Evolutionary conservation across 1,140 invertebrate species (phyloP), one percentile per base, ranked within the genome.

Genomic region (Meloidogyne exigua): DNA sequence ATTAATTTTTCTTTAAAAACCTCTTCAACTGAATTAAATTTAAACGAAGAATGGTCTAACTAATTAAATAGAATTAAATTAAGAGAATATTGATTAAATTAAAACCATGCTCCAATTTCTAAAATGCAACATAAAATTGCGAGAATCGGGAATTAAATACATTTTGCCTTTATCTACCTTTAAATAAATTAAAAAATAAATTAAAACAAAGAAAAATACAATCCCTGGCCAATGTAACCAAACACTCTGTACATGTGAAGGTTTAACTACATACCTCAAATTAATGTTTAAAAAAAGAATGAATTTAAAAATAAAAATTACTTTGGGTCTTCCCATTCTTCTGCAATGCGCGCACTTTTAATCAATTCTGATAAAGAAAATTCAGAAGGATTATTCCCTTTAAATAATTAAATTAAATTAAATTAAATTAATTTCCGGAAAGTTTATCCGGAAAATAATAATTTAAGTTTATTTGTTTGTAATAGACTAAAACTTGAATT

Each of bases 301-400:
- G 7, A 57, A 66, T 18, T 13, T 25, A 66, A 21, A 66, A 28
- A 23, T 15, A 66, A 32, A 66, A 25, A 23, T 39, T 49, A 57
- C 49, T 81, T 81, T 28, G 84, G 84, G 63, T 81, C 80, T 72
- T 81, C 80, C 80, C 80, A 81, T 64, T 81, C 79, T 9, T 76
- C 49, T 21, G 68, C 77, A 72, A 81, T 79, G 69, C 74, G 42
- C 1, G 80, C 77, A 18, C 76, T 68, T 25, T 80, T 76, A 13
- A 82, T 63, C 28, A 84, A 39, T 23, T 67, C 79, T 12, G 64
- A 63, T 21, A 79, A 62, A 2, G 77, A 79, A 36, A 79, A 79
- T 26, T 79, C 77, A 21, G 15, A 25, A 26, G 77, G 67, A 39
- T 79, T 69, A 68, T 67, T 70, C 42, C 78, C 77, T 79, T 21